Percentiles rank a stretch among this genome's conserved stretches.
phyloP scores from a whole-genome alignment of 2,888 invertebrate genomes.

The Subacronicta megacephala region DNA sequence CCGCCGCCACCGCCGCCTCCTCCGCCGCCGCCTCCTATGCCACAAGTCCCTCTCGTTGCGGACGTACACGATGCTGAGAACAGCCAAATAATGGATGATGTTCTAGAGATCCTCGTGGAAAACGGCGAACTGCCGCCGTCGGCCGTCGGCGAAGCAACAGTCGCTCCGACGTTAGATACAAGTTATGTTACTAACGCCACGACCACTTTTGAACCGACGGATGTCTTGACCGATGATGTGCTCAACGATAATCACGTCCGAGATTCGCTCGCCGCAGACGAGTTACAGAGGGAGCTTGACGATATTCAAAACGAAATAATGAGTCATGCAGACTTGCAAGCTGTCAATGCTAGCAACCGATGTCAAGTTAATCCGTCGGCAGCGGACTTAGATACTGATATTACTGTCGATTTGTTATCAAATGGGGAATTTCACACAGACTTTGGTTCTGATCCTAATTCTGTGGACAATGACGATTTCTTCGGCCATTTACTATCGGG shows the following conservation, averaged over 20 bases:
- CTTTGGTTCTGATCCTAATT: constrained; percentile 75
- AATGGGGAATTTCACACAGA: constrained; percentile 76
- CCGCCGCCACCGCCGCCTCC: constrained; percentile 78
- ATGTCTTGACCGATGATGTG: constrained; percentile 77
- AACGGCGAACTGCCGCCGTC: constrained; percentile 97
- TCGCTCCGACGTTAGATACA: constrained; percentile 76
- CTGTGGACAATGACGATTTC: constrained; percentile 79
- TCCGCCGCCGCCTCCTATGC: constrained; percentile 72
- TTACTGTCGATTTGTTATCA: constrained; percentile 72
- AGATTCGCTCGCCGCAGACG: constrained; percentile 80
- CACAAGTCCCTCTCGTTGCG: constrained; percentile 59
- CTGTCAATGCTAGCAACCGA: constrained; percentile 61
- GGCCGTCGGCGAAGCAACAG: constrained; percentile 92
- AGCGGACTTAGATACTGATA: constrained; percentile 73
- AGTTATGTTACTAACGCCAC: constrained; percentile 65
- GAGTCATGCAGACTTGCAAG: constrained; percentile 78
- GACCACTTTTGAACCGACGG: constrained; percentile 72
- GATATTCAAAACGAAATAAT: constrained; percentile 85
- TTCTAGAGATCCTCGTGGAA: constrained; percentile 97
- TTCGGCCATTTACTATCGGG: constrained; percentile 79
- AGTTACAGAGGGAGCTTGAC: constrained; percentile 80
- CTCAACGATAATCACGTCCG: constrained; percentile 72
- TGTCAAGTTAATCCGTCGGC: constrained; percentile 62
- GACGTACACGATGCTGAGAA: constrained; percentile 75
- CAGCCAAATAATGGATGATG: constrained; percentile 96